Percentiles rank a stretch among this genome's conserved stretches.
These are phyloP conservation scores for Pterocles gutturalis DNA, from an alignment of 2,113 vertebrate genomes.

Conservation along the genomic window DNA sequence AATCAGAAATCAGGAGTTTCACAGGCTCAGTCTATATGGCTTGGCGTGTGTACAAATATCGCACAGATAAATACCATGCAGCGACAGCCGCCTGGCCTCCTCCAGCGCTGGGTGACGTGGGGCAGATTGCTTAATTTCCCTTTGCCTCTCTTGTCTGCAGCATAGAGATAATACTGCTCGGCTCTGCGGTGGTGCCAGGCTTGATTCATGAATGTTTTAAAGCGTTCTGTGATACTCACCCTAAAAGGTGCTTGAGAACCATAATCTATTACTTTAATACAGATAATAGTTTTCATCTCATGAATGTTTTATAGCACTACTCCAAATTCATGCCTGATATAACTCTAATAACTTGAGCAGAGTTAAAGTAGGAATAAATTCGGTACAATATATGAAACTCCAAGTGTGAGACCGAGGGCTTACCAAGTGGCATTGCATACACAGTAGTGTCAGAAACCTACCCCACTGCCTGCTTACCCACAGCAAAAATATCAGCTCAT, in stretches of 20 bases:
- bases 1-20: neutral
- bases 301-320: conserved; percentile 46
- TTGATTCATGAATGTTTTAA: conserved; percentile 53
- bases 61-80: fast-evolving
- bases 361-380: conserved; percentile 17
- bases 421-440: neutral
- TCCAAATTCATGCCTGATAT: conserved; percentile 38
- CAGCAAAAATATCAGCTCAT: neutral
- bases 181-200: neutral
- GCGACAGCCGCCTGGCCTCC: fast-evolving
- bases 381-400: neutral
- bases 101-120: neutral
- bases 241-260: conserved; percentile 40
- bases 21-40: neutral
- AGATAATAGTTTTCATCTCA: conserved; percentile 52
- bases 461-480: neutral
- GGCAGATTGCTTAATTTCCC: neutral
- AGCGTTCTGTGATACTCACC: neutral
- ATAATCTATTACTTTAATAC: conserved; percentile 64
- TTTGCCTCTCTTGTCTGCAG: neutral
- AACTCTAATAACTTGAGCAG: conserved; percentile 35
- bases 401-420: neutral
- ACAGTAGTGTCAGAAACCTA: neutral
- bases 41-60: neutral
- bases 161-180: neutral